Evolutionary conservation across 1,140 invertebrate species (phyloP), one percentile per base, ranked within the genome.

Genomic region (Elysia chlorotica): DNA sequence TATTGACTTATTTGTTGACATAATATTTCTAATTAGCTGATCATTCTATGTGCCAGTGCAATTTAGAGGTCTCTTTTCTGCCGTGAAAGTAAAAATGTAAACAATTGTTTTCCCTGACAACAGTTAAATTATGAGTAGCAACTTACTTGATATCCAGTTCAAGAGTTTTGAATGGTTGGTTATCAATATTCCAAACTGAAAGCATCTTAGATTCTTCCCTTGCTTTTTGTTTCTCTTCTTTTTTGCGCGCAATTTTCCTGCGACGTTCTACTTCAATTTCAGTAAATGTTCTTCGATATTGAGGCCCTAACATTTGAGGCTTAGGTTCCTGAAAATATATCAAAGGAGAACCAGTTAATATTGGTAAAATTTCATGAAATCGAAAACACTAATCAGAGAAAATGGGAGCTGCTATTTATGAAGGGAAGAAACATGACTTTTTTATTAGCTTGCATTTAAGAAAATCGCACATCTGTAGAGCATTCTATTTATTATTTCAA

Each of bases 101-200:
- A 48, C 10, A 48, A 48, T n/a, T 48, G 10, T 48, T 48, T 48
- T 14, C 41, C n/a, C 41, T 48, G 41, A 10, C 41, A 14, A n/a
- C 41, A 48, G 41, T 14, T n/a, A 48, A 48, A 48, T 48, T 48
- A 14, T 48, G 41, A 48, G n/a, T n/a, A 14, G 41, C 10, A 48
- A 48, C 78, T 77, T 62, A 84, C 83, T 71, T 84, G 53, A 85
- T 78, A 71, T 78, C 76, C 19, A 84, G 68, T n/a, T 79, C 76
- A 41, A 75, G 68, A 25, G 77, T 74, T 14, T 69, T 70, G 53
- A 68, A 74, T 19, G 84, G 76, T 61, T 82, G 80, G 74, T 82
- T 82, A 74, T 85, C 84, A 53, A 85, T 74, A 73, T 80, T 85
- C 84, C 84, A 85, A 3, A 79, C 76, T n/a, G 81, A 79, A 65